A percentile compares a stretch with the other conserved stretches of the same genome.
Conservation (phyloP, 1,140 invertebrate species). For the Cotesia typhae region DNA sequence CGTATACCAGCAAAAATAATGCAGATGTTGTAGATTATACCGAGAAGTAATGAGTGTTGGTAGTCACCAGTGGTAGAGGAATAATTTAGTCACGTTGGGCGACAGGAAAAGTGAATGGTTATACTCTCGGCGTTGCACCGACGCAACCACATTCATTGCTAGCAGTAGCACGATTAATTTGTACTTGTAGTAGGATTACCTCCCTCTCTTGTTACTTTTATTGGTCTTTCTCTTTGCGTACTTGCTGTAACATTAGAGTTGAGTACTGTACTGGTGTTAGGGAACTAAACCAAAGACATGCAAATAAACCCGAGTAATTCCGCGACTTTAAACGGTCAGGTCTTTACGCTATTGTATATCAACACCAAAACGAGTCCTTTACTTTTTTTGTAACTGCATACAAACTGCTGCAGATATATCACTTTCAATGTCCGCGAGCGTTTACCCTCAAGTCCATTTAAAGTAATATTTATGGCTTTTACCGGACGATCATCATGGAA, state of each 20-base stretch:
- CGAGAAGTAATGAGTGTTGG: not conserved
- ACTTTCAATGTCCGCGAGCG: conserved; percentile 7
- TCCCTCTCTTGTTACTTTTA: conserved; percentile 1
- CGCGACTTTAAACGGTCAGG: too few species aligned
- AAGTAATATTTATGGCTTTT: conserved; percentile 10
- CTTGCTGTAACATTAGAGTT: too few species aligned
- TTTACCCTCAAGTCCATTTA: conserved; percentile 17
- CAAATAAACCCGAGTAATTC: too few species aligned
- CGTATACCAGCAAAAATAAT: too few species aligned
- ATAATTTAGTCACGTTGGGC: conserved; percentile 7
- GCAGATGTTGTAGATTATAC: too few species aligned
- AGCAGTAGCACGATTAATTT: not conserved
- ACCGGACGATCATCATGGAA: not conserved
- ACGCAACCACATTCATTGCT: not conserved
- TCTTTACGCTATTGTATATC: not conserved
- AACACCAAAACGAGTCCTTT: too few species aligned
- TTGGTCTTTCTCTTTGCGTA: not conserved
- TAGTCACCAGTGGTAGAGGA: not conserved
- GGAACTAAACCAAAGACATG: too few species aligned
- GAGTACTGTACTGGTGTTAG: too few species aligned
- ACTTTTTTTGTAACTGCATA: too few species aligned
- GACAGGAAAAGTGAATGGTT: conserved; percentile 27
- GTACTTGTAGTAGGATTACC: not conserved
- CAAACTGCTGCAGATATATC: not conserved
- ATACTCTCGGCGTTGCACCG: not conserved